Conservation (phyloP, 2,888 invertebrate genomes). For the Megalurothrips usitatus region DNA sequence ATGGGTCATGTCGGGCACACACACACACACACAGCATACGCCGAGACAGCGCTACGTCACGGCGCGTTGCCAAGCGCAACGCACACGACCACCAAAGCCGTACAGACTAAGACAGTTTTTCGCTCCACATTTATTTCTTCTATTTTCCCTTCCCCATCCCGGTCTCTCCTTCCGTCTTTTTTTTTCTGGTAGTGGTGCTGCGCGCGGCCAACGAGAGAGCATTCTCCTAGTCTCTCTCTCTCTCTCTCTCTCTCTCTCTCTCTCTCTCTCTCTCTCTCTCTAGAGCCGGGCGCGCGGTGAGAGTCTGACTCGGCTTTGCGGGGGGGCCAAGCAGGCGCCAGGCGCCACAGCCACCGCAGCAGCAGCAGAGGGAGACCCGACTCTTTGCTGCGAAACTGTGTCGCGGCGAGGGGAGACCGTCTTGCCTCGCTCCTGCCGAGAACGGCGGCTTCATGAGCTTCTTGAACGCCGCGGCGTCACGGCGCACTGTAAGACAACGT, state of each 20-base stretch:
- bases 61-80: neutral
- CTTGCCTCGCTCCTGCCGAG: no score
- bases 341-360: neutral
- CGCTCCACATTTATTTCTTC: neutral
- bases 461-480: no score
- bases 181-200: neutral
- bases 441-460: no score
- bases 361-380: neutral
- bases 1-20: neutral
- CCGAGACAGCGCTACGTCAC: neutral
- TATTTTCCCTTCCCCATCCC: neutral
- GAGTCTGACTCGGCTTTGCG: neutral
- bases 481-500: no score
- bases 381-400: neutral
- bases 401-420: neutral
- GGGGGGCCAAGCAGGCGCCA: neutral
- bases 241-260: neutral
- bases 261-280: neutral
- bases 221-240: neutral
- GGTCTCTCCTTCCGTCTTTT: neutral
- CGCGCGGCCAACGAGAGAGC: neutral
- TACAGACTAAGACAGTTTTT: neutral
- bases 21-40: neutral
- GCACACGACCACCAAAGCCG: neutral
- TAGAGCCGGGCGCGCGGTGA: no score